Evolutionary conservation across 2,113 vertebrate species (phyloP).

Genomic region (Peromyscus maniculatus): DNA sequence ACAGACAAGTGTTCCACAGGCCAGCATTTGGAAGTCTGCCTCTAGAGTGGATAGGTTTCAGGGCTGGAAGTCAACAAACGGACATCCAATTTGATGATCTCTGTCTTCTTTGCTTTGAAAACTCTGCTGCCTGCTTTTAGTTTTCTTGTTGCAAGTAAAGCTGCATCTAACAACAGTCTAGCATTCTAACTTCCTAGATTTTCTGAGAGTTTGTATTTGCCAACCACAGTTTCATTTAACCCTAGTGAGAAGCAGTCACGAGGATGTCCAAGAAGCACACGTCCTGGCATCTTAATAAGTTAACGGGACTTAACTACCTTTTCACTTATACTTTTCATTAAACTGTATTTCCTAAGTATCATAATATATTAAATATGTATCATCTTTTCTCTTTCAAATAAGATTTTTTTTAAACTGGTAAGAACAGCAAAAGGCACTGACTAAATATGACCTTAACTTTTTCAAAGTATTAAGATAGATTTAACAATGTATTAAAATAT

Average conservation of each 20-base stretch:
- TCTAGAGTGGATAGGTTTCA: not conserved
- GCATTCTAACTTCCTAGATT: not conserved
- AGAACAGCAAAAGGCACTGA: not conserved
- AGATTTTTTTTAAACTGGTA: not conserved
- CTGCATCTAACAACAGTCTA: not conserved
- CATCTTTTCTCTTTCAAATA: not conserved
- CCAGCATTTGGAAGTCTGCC: slow-evolving; percentile 5
- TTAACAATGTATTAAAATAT: slow-evolving; percentile 8
- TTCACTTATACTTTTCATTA: slow-evolving; percentile 1
- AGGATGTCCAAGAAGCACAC: not conserved
- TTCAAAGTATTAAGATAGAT: slow-evolving; percentile 17
- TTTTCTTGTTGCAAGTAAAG: not conserved
- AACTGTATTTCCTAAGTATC: slow-evolving; percentile 36
- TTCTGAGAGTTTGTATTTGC: not conserved
- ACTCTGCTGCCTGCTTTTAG: not conserved
- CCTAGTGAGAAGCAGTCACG: not conserved
- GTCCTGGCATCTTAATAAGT: not conserved
- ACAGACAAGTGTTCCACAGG: not conserved
- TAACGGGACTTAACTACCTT: not conserved
- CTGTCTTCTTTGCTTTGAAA: not conserved
- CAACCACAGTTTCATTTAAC: not conserved
- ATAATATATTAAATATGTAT: not conserved
- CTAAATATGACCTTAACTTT: slow-evolving; percentile 16
- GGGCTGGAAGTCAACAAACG: not conserved
- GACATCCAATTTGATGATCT: not conserved